phyloP scores from a whole-genome alignment of 92 coral and sea anemone genomes.

The Diadumene lineata region DNA sequence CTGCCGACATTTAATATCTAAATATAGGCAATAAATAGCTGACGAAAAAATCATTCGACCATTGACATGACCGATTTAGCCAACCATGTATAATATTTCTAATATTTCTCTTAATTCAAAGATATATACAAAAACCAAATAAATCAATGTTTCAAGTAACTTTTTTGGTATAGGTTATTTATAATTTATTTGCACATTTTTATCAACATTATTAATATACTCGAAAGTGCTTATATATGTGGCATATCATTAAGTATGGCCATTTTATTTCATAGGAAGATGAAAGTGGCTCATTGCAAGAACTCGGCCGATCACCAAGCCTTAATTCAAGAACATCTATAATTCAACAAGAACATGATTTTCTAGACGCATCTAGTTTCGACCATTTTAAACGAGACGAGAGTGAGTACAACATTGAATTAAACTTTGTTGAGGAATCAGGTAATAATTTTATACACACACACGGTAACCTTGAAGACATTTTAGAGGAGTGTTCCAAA shows the following conservation, averaged over 20 bases:
- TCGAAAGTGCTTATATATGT: no score
- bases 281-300: background rate
- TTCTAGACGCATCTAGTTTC: constrained; percentile 5
- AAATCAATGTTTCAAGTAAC: no score
- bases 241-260: no score
- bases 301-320: background rate
- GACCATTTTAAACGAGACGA: constrained; percentile 4
- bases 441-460: background rate
- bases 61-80: background rate
- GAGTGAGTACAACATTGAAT: constrained; percentile 23
- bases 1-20: no score
- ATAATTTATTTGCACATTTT: no score
- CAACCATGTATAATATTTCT: no score
- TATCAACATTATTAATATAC: no score
- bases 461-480: constrained; percentile 12
- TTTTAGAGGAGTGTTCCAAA: constrained; percentile 38
- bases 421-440: constrained; percentile 21
- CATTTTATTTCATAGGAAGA: constrained; percentile 11
- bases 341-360: constrained; percentile 23
- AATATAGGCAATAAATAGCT: background rate
- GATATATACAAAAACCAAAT: no score
- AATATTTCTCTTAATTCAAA: no score
- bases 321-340: constrained; percentile 13
- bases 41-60: background rate
- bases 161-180: no score